Base-by-base conservation (phyloP, 1,140 invertebrate genomes). In the Leptopilina clavipes region DNA sequence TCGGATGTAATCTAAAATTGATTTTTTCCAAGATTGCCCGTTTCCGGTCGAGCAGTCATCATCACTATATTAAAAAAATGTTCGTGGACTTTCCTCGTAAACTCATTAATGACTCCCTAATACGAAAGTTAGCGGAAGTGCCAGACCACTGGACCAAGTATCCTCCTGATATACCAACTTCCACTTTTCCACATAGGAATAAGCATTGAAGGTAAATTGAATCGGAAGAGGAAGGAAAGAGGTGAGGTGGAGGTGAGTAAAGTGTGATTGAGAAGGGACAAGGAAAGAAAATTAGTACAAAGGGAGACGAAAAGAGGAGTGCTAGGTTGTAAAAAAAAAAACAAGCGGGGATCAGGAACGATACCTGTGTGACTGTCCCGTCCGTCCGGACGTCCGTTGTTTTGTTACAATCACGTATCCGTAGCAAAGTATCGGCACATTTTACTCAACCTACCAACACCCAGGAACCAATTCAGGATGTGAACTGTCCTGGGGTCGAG, bases 361-460 rank as follows among this genome's bases (percentile, higher is more conserved):
- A 89, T 89, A 90, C 89, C 89, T 90, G 89, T 90, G 89, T 86
- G 89, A 90, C 87, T 90, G 87, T 87, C 80, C n/a, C 75, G 85
- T 76, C 82, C 82, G 84, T 90, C 89, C 89, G 89, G 89, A 90
- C 85, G 86, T 90, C 89, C 89, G 89, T 82, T 90, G 88, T 89
- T 89, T 90, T 90, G 89, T 90, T 90, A 86, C 81, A 89, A 90
- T 90, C 89, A 90, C 89, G 88, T 87, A 88, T 88, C 86, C 81
- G 80, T 78, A 85, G 84, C 78, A 78, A 31, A 81, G 83, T 86
- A 86, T 86, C 85, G 85, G 82, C 82, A 80, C 81, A 85, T 83
- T 82, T 78, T 79, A 70, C 75, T 79, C 59, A 70, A 9, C 37
- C 22, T 74, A 75, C 81, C 78, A 70, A 79, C 79, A 31, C 25